Percentiles rank a stretch among this genome's conserved stretches.
phyloP scores from a whole-genome alignment of 2,113 vertebrate genomes.

The Halichoeres trimaculatus region DNA sequence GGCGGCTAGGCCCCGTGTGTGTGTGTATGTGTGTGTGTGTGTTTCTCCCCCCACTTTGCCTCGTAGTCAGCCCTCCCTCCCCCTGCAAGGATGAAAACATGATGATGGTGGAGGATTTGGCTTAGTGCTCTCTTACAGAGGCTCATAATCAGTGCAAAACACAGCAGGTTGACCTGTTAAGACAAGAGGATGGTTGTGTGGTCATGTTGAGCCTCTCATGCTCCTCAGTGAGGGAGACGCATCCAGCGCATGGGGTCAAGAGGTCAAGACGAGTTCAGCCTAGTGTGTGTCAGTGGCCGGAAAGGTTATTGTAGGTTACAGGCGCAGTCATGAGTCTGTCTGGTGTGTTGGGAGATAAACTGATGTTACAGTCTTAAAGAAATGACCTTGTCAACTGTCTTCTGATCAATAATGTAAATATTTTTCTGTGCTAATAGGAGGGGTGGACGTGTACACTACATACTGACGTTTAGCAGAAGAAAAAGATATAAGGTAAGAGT shows the following conservation, averaged over 20 bases:
- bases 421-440: not conserved
- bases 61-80: slow-evolving; percentile 73
- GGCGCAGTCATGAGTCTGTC: not conserved
- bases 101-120: slow-evolving; percentile 65
- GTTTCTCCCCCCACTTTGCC: slow-evolving; percentile 63
- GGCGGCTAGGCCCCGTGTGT: slow-evolving; percentile 69
- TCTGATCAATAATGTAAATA: not conserved
- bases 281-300: slow-evolving; percentile 5
- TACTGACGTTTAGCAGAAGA: no score
- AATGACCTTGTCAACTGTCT: not conserved
- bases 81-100: slow-evolving; percentile 74
- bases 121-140: slow-evolving; percentile 41
- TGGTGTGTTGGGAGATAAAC: not conserved
- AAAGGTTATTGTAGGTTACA: slow-evolving; percentile 48
- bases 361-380: not conserved
- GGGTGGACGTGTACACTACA: not conserved
- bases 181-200: not conserved
- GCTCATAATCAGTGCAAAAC: slow-evolving; percentile 1
- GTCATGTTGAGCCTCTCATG: slow-evolving; percentile 34
- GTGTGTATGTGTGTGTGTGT: slow-evolving; percentile 19
- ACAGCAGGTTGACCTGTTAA: not conserved
- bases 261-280: slow-evolving; percentile 73
- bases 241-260: slow-evolving; percentile 60
- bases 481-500: not conserved
- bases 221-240: slow-evolving; percentile 40